phyloP scores from a whole-genome alignment of 2,113 vertebrate genomes.

The Pheucticus melanocephalus region DNA sequence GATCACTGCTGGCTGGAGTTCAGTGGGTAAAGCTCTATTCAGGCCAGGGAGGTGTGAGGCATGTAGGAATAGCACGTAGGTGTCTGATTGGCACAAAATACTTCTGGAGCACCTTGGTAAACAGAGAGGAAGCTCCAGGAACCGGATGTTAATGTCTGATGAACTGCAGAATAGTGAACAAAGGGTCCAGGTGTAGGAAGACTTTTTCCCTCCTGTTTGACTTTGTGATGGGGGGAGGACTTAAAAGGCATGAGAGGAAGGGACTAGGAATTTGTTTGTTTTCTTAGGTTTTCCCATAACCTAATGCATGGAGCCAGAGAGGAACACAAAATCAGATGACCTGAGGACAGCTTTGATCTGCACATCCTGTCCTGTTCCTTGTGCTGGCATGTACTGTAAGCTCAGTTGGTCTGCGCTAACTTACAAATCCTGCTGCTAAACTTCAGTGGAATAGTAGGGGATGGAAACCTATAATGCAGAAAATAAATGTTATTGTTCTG shows the following conservation, averaged over 20 bases:
- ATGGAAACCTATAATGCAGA: background rate
- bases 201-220: background rate
- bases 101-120: background rate
- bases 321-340: slow-evolving; percentile 5
- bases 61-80: slow-evolving; percentile 14
- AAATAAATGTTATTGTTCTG: background rate
- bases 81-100: background rate
- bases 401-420: background rate
- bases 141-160: background rate
- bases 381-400: background rate
- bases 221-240: background rate
- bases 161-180: background rate
- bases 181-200: slow-evolving; percentile 34
- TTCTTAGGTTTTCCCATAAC: background rate
- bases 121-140: background rate
- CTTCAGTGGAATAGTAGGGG: background rate
- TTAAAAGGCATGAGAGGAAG: slow-evolving; percentile 4
- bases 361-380: background rate
- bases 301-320: background rate
- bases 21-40: background rate
- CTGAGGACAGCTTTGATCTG: background rate
- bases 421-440: background rate
- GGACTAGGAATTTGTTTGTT: background rate
- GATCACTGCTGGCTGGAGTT: background rate
- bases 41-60: background rate